Evolutionary conservation across 2,113 vertebrate species (phyloP).

Genomic region (Callopanchax toddi): DNA sequence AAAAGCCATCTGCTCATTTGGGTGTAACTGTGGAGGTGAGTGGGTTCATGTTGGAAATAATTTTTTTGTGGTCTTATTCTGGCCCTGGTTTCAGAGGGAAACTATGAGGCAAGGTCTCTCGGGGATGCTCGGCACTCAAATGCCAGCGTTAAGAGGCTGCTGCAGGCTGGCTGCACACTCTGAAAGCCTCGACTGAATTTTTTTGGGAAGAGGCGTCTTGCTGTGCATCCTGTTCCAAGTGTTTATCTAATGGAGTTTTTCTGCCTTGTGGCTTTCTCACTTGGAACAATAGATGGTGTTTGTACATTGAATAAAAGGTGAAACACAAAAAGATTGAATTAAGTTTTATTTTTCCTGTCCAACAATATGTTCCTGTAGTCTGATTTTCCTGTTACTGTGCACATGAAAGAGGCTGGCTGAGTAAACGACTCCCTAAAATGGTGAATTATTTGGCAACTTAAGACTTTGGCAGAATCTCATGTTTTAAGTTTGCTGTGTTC

Average conservation of each 20-base stretch:
- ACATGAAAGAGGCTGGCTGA: constrained; percentile 5
- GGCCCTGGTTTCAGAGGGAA: constrained; percentile 50
- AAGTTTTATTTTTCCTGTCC: constrained; percentile 10
- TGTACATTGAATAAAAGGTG: constrained; percentile 68
- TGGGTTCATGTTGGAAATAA: constrained; percentile 45
- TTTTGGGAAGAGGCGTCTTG: constrained; percentile 55
- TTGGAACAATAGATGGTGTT: constrained; percentile 64
- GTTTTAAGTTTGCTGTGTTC: neutral
- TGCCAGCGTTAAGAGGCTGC: constrained; percentile 44
- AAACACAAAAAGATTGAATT: constrained; percentile 59
- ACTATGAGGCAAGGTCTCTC: constrained; percentile 40
- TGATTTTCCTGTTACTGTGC: constrained; percentile 11
- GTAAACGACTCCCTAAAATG: constrained; percentile 16
- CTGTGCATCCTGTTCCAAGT: constrained; percentile 69
- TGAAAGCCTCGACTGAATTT: constrained; percentile 46
- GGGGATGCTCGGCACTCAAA: constrained; percentile 54
- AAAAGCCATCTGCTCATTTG: constrained; percentile 40
- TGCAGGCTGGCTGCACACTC: constrained; percentile 55
- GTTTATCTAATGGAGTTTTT: constrained; percentile 77
- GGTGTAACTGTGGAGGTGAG: constrained; percentile 50
- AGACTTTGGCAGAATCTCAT: constrained; percentile 16
- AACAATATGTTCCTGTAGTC: constrained; percentile 56
- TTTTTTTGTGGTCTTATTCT: constrained; percentile 49
- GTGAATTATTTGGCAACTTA: constrained; percentile 5
- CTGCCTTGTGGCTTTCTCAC: constrained; percentile 64